These are phyloP conservation scores for Coluber constrictor DNA, from an alignment of 2,797 vertebrate genomes.

Conservation along the genomic window DNA sequence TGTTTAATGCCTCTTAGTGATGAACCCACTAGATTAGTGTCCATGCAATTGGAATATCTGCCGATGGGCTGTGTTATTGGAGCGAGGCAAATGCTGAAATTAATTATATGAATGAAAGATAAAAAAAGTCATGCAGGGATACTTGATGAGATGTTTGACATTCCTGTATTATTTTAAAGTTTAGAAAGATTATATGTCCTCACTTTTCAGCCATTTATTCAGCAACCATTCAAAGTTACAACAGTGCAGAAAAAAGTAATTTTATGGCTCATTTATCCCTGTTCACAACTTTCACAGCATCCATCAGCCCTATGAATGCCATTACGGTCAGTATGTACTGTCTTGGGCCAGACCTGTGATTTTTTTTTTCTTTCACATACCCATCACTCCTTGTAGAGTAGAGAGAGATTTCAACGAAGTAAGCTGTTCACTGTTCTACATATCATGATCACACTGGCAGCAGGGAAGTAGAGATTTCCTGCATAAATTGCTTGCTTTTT, in stretches of 20 bases:
- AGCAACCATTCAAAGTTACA: neutral
- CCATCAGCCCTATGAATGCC: neutral
- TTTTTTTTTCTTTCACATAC: neutral
- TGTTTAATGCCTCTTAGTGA: conserved; percentile 8
- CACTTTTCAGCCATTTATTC: neutral
- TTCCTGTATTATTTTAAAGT: neutral
- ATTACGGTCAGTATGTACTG: neutral
- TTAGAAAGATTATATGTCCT: neutral
- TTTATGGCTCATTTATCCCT: neutral
- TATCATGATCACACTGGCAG: neutral
- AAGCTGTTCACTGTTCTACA: neutral
- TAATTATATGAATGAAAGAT: neutral
- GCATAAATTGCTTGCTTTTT: neutral
- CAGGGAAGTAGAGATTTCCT: neutral
- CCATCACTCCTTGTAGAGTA: neutral
- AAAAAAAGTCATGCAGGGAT: neutral
- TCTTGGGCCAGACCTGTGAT: neutral
- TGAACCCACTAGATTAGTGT: neutral
- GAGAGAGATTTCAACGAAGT: neutral
- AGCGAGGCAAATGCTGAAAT: conserved; percentile 23
- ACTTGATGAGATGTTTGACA: neutral
- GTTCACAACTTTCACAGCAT: neutral
- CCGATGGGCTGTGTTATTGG: neutral
- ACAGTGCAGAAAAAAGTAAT: neutral
- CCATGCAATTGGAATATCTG: conserved; percentile 28